Conservation (phyloP, 2,888 invertebrate genomes). For the Pheosia gnoma region DNA sequence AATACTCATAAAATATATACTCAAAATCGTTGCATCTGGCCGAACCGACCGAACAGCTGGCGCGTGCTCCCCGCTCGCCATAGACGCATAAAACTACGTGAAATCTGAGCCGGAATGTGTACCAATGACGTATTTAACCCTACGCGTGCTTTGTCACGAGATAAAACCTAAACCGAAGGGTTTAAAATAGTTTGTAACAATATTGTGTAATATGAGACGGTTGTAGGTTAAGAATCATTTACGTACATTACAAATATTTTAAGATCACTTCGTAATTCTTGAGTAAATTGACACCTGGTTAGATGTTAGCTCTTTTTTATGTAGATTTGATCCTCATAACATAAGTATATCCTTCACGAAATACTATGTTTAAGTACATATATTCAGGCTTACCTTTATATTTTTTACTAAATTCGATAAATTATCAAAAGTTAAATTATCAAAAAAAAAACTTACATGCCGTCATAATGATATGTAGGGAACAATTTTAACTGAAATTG, state of each 20-base stretch:
- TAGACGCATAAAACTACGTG: conserved; percentile 3
- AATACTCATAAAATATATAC: too few species aligned
- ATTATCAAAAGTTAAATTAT: too few species aligned
- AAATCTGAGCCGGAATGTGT: conserved; percentile 3
- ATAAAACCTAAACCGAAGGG: not conserved
- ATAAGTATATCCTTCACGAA: too few species aligned
- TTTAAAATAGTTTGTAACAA: not conserved
- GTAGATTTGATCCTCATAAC: too few species aligned
- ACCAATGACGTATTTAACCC: conserved; percentile 3
- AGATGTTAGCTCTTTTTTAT: too few species aligned
- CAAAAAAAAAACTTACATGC: too few species aligned
- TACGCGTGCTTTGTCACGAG: conserved; percentile 1
- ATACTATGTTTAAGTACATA: too few species aligned
- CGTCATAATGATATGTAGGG: too few species aligned
- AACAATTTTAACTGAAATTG: not conserved
- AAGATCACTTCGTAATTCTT: too few species aligned
- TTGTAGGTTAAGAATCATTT: conserved; percentile 1
- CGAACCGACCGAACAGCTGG: conserved; percentile 6
- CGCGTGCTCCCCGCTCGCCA: conserved; percentile 1
- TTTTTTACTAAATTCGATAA: too few species aligned
- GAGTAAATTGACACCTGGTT: too few species aligned
- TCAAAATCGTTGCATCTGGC: conserved; percentile 2
- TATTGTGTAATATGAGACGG: conserved; percentile 1
- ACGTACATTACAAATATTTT: not conserved
- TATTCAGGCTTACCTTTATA: too few species aligned